phyloP scores from a whole-genome alignment of 2,797 vertebrate genomes.

The Schizopygopsis malacanthus region DNA sequence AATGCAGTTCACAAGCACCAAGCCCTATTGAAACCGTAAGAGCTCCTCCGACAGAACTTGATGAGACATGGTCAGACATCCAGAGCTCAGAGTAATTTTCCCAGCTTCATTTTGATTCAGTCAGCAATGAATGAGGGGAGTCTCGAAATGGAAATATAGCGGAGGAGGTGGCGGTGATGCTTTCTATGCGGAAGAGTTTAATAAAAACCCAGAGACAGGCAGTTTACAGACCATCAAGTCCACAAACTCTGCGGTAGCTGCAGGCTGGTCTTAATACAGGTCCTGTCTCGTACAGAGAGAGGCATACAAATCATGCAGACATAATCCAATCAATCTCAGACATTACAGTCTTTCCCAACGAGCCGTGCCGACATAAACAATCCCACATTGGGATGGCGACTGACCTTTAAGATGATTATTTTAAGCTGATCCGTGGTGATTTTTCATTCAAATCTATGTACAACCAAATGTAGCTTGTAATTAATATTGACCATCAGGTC shows the following conservation, averaged over 20 bases:
- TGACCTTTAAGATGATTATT: constrained; percentile 53
- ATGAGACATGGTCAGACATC: constrained; percentile 31
- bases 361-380: constrained; percentile 28
- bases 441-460: constrained; percentile 33
- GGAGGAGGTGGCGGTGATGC: neutral
- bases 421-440: constrained; percentile 38
- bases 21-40: constrained; percentile 11
- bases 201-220: constrained; percentile 55
- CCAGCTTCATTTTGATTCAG: constrained; percentile 41
- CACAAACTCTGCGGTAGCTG: constrained; percentile 34
- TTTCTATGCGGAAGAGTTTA: constrained; percentile 29
- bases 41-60: constrained; percentile 12
- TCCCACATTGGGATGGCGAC: constrained; percentile 18
- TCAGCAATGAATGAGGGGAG: constrained; percentile 27
- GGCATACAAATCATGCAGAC: constrained; percentile 31
- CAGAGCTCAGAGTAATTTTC: constrained; percentile 37
- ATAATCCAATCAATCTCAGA: constrained; percentile 48
- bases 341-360: neutral
- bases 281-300: neutral
- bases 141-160: constrained; percentile 20
- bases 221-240: constrained; percentile 53
- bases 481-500: constrained; percentile 26
- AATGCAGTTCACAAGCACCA: constrained; percentile 23
- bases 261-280: constrained; percentile 49
- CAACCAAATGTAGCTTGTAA: neutral